Base-by-base conservation (phyloP, 2,797 vertebrate species). In the Parauchenoglanis ngamensis region DNA sequence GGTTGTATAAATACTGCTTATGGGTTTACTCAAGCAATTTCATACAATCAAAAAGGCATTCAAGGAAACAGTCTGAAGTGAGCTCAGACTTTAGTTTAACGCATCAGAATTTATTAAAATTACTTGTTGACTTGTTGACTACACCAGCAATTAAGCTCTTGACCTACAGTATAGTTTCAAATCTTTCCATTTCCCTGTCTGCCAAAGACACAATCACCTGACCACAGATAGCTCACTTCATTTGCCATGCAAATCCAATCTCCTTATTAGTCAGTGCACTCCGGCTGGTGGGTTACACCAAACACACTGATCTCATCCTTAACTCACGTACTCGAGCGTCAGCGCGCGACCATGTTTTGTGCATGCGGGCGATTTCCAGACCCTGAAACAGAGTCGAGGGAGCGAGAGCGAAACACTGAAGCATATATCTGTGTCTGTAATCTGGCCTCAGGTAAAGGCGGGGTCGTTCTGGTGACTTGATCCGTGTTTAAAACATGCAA, bases 191-290 rank as follows among this genome's bases (percentile, higher is more conserved):
- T 70, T 77, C 13, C 3, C 7, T 61, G 1, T 73, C 61, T 44
- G 49, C 25, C 63, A 67, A 75, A 72, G 72, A 59, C 52, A 65
- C 54, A 40, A 77, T 52, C 56, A 57, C 75, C 75, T 85, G 25
- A 82, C 56, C n/a, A 46, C 56, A n/a, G 25, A 49, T 28, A 52
- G 61, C 78, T 90, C 79, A 85, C 68, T 86, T 90, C 90, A 92
- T 92, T 92, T 90, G 89, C 92, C 90, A 94, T 94, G 92, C 91
- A 94, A 94, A 95, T 93, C 89, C 77, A 92, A 93, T 94, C 90
- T 93, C 85, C 87, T 91, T 91, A 90, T 92, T 91, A 92, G 90
- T 86, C 92, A 92, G 92, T 91, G 89, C 8, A 28, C 57, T 90
- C 90, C 79, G 79, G 67, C 84, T 63, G 8, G n/a, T 54, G 84